phyloP scores from a whole-genome alignment of 2,888 invertebrate genomes.

The Tetrapedia diversipes region DNA sequence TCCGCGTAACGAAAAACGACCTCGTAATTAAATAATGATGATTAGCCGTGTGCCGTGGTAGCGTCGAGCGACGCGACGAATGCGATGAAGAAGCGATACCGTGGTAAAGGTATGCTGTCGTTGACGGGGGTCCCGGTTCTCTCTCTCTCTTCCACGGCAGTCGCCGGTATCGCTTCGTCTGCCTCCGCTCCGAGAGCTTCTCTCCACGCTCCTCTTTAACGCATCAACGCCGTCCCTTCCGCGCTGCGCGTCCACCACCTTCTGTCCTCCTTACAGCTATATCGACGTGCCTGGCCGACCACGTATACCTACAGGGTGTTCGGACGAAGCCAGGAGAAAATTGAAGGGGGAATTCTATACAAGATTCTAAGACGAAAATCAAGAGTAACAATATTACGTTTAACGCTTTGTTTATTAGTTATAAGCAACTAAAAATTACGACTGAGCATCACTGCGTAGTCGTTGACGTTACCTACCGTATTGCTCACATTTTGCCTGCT shows the following conservation, averaged over 20 bases:
- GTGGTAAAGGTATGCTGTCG: constrained; percentile 75
- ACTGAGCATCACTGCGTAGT: too few relatives aligned
- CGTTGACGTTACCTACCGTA: too few relatives aligned
- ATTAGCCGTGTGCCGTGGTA: constrained; percentile 74
- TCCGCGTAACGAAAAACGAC: constrained; percentile 68
- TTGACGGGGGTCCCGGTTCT: constrained; percentile 71
- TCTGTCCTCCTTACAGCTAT: constrained; percentile 54
- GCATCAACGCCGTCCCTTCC: constrained; percentile 14
- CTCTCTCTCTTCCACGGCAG: constrained; percentile 27
- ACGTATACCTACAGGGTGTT: too few relatives aligned
- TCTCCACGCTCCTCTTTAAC: constrained; percentile 8
- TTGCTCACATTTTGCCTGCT: too few relatives aligned
- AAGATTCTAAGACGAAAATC: too few relatives aligned
- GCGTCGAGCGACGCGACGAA: constrained; percentile 77
- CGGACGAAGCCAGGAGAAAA: too few relatives aligned
- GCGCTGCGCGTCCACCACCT: constrained; percentile 8
- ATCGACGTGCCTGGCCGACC: constrained; percentile 54
- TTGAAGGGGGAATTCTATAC: too few relatives aligned
- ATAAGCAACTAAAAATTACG: too few relatives aligned
- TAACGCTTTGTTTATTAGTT: too few relatives aligned
- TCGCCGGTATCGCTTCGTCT: not conserved
- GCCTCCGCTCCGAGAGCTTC: constrained; percentile 18
- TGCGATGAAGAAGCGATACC: constrained; percentile 80
- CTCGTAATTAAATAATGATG: constrained; percentile 80
- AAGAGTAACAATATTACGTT: too few relatives aligned